These are phyloP conservation scores for Syngnathus typhle DNA, from an alignment of 2,113 vertebrate species.

Conservation along the genomic window DNA sequence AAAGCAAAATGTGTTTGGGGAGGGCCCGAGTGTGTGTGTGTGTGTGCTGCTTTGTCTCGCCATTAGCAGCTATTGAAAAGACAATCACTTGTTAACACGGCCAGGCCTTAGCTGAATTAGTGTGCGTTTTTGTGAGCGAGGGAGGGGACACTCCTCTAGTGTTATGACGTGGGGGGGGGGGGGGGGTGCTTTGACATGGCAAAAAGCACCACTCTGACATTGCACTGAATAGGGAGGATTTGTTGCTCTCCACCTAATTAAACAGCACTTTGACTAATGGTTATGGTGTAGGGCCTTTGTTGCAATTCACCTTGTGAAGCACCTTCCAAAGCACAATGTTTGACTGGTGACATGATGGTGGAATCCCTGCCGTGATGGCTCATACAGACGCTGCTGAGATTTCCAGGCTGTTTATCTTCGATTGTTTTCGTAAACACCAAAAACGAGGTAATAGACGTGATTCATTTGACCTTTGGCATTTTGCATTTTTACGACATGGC, in stretches of 20 bases:
- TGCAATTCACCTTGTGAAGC: constrained; percentile 51
- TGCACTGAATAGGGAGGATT: constrained; percentile 62
- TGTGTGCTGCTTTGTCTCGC: constrained; percentile 56
- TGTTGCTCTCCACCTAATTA: constrained; percentile 67
- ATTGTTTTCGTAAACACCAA: background rate
- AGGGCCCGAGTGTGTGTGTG: constrained; percentile 31
- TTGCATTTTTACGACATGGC: too few species aligned
- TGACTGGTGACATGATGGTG: constrained; percentile 27
- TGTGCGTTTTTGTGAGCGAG: constrained; percentile 55
- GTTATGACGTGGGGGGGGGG: constrained; percentile 59
- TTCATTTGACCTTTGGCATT: too few species aligned
- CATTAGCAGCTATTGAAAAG: constrained; percentile 63
- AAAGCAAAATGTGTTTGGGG: constrained; percentile 50
- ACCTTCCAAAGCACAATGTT: constrained; percentile 42
- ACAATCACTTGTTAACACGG: constrained; percentile 70
- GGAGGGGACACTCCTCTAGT: constrained; percentile 56
- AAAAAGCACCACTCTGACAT: constrained; percentile 55
- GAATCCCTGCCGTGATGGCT: background rate
- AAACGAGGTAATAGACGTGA: too few species aligned
- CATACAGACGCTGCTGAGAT: constrained; percentile 2
- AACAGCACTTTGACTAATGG: constrained; percentile 51
- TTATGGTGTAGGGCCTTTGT: constrained; percentile 47
- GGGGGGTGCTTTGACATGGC: constrained; percentile 47
- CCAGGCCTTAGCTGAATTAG: constrained; percentile 49
- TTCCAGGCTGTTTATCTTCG: background rate